A percentile compares a stretch with the other conserved stretches of the same genome.
phyloP scores from a whole-genome alignment of 1,140 invertebrate species.

The Tyrophagus putrescentiae region DNA sequence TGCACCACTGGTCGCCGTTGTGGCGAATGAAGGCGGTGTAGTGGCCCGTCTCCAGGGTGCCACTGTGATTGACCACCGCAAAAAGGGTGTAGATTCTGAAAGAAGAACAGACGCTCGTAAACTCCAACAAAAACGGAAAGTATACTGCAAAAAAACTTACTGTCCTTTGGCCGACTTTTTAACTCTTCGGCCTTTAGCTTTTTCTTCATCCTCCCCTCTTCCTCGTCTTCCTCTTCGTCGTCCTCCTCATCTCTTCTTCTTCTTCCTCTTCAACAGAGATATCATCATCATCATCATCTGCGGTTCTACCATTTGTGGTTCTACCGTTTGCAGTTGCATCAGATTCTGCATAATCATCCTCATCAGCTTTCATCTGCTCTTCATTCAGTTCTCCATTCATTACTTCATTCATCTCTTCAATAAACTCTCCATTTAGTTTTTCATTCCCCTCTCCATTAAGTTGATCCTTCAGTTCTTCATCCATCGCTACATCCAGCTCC shows the following conservation, averaged over 20 bases:
- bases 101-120: slow-evolving; percentile 14
- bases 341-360: too few relatives aligned
- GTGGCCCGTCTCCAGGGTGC: slow-evolving; percentile 80
- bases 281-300: neutral
- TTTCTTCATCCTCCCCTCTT: neutral
- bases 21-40: slow-evolving; percentile 88
- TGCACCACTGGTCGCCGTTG: slow-evolving; percentile 81
- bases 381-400: too few relatives aligned
- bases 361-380: too few relatives aligned
- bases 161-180: too few relatives aligned
- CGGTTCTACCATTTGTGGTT: neutral
- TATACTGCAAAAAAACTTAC: slow-evolving; percentile 2
- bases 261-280: neutral
- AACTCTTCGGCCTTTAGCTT: neutral
- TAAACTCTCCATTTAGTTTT: too few relatives aligned
- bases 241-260: neutral
- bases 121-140: neutral
- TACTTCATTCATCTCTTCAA: too few relatives aligned
- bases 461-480: too few relatives aligned
- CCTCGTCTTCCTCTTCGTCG: too few relatives aligned
- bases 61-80: slow-evolving; percentile 86
- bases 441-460: too few relatives aligned
- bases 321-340: too few relatives aligned
- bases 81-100: slow-evolving; percentile 66
- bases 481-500: too few relatives aligned